Evolutionary conservation across 2,113 vertebrate species (phyloP).

Genomic region (Bubo bubo): DNA sequence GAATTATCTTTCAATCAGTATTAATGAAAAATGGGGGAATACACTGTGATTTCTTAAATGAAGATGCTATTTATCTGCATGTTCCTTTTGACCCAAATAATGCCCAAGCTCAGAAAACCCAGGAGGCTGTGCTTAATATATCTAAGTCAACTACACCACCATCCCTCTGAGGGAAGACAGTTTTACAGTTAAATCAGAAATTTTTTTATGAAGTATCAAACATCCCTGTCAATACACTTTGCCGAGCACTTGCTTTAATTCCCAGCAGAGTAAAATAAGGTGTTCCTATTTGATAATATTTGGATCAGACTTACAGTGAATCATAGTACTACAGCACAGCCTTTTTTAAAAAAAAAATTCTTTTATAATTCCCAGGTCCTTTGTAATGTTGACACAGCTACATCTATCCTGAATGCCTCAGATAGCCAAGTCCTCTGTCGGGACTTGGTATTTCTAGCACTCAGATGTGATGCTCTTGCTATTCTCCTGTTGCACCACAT

Average conservation of each 20-base stretch:
- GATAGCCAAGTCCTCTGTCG: background rate
- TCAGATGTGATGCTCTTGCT: rapidly evolving
- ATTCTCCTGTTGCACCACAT: background rate
- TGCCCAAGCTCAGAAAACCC: background rate
- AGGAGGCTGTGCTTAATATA: background rate
- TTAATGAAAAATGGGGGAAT: background rate
- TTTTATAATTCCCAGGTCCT: background rate
- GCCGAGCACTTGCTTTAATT: background rate
- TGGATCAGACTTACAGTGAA: background rate
- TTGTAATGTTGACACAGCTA: background rate
- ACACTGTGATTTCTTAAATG: background rate
- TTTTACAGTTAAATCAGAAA: background rate
- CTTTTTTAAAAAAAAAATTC: too few relatives aligned
- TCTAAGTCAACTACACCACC: background rate
- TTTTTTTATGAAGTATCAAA: background rate
- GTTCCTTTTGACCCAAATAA: background rate
- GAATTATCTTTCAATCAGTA: background rate
- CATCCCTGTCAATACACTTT: background rate
- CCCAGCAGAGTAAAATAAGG: background rate
- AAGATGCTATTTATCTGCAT: background rate
- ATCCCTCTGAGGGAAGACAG: background rate
- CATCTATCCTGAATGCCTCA: background rate
- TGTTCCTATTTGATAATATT: background rate
- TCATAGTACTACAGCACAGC: background rate
- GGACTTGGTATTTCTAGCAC: rapidly evolving